Base-by-base conservation (phyloP, 1,140 invertebrate genomes). In the Listronotus bonariensis region DNA sequence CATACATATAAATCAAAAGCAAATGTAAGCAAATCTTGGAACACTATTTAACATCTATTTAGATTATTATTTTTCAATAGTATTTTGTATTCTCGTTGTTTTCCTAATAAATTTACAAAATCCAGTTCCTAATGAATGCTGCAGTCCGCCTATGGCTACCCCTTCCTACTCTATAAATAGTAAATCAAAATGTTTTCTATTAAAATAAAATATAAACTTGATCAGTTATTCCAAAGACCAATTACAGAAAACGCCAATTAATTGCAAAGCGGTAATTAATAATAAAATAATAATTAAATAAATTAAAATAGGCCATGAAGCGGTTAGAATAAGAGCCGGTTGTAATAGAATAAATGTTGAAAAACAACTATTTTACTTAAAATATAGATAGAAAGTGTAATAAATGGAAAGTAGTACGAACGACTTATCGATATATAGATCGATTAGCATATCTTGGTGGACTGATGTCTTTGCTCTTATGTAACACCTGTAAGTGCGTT, bases 311-410 rank as follows among this genome's bases (percentile, higher is more conserved):
- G 17, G 46, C 46, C 26, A 20, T 49, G 20, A 18, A 20, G 42
- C 15, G 20, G 18, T 20, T 15, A 20, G 15, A n/a, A 18, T 31
- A 8, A 2, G 15, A n/a, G 20, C 20, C 20, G 1, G 46, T 20
- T 12, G 17, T 17, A 20, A 49, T 49, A 49, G 26, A 49, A 36
- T 18, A 31, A 38, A 54, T 31, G 52, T 15, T 54, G 52, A 54
- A 34, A 54, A 54, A 54, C 52, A 31, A 54, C 52, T 34, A 54
- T 54, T 15, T 26, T 38, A 32, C 32, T 54, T 53, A 54, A 54
- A 54, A 36, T 38, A 54, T 54, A 31, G 38, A 54, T 54, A 54
- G 52, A 54, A 54, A 54, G 52, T 54, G 52, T 12, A 38, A 6
- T 41, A 15, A 41, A 10, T 54, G 52, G 32, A 54, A 54, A 54